Base-by-base conservation (phyloP, 1,140 invertebrate species). In the Drosophila santomea region DNA sequence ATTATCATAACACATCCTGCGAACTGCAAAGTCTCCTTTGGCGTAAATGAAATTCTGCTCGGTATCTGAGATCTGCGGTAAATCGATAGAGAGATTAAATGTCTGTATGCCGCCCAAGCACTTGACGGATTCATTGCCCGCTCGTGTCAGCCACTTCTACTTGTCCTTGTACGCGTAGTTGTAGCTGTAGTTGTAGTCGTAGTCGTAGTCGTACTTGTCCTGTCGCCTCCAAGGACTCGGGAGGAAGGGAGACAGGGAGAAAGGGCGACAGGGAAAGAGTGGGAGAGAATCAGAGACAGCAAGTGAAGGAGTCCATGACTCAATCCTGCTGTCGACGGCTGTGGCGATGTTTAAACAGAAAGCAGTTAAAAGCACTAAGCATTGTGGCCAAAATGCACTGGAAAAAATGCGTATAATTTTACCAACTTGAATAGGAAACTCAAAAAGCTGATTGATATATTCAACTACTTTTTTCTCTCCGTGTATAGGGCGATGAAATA, bases 301-400 rank as follows among this genome's bases (percentile, higher is more conserved):
- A 6, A 32, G 56, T n/a, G 47, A 50, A 48, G 47, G 45, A 64
- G 36, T 63, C 68, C 73, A 74, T 74, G 72, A 74, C 72, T 74
- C 72, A 74, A 74, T 74, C 57, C 71, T 55, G 58, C 41, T 36
- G 63, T 35, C 69, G 68, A 73, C 72, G 72, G 73, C 72, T 75
- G 73, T 36, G 72, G 73, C 72, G 61, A 75, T 67, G 73, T 57
- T 75, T 75, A 75, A 75, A 58, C 73, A 66, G 74, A 76, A 76
- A 76, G 72, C 72, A 75, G 72, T 76, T 76, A 76, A 76, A 75
- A 75, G 59, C 73, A 76, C 72, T 76, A 75, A 76, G 61, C 73
- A 75, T 51, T 59, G 48, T 55, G 32, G 15, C 43, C 20, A 17
- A 15, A 36, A 36, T 17, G 50, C 50, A 52, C 32, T 23, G 48